Evolutionary conservation across 1,140 invertebrate species (phyloP).

Genomic region (Rhagoletis zephyria): DNA sequence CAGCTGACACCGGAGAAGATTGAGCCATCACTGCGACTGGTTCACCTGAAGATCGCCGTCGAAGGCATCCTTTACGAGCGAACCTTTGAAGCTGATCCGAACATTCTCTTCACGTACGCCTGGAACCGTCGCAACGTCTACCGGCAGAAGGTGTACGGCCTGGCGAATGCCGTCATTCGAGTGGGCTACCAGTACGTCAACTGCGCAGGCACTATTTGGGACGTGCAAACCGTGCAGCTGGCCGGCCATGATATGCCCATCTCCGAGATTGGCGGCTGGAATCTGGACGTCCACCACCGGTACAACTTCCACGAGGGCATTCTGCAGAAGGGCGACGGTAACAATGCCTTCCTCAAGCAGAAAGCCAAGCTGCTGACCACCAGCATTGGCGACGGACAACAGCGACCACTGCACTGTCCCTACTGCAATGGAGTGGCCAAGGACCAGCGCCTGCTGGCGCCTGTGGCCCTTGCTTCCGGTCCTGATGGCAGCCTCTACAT

Average conservation of each 20-base stretch:
- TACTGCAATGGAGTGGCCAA: constrained; percentile 88
- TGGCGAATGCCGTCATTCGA: constrained; percentile 91
- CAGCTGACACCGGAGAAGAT: constrained; percentile 94
- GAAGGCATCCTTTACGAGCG: constrained; percentile 95
- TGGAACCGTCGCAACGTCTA: constrained; percentile 98
- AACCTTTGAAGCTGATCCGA: constrained; percentile 93
- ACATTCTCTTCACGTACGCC: constrained; percentile 95
- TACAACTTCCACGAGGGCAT: constrained; percentile 98
- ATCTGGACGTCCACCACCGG: constrained; percentile 95
- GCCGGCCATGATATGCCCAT: constrained; percentile 97
- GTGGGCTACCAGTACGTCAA: constrained; percentile 96
- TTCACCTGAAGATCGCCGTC: constrained; percentile 92
- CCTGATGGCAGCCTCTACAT: constrained; percentile 95
- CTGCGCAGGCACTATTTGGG: constrained; percentile 95
- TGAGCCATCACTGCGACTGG: constrained; percentile 85
- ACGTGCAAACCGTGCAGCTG: constrained; percentile 93
- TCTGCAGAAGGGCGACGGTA: constrained; percentile 96
- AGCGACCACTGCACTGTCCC: constrained; percentile 85
- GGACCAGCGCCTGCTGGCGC: constrained; percentile 88
- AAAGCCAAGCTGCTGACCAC: constrained; percentile 92
- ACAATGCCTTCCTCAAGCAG: constrained; percentile 95
- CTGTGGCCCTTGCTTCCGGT: constrained; percentile 90
- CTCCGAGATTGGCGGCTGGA: constrained; percentile 96
- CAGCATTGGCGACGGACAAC: constrained; percentile 93
- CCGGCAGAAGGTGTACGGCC: constrained; percentile 92